A percentile compares a stretch with the other conserved stretches of the same genome.
phyloP scores from a whole-genome alignment of 2,888 invertebrate species.

The Hemistola chrysoprasaria region DNA sequence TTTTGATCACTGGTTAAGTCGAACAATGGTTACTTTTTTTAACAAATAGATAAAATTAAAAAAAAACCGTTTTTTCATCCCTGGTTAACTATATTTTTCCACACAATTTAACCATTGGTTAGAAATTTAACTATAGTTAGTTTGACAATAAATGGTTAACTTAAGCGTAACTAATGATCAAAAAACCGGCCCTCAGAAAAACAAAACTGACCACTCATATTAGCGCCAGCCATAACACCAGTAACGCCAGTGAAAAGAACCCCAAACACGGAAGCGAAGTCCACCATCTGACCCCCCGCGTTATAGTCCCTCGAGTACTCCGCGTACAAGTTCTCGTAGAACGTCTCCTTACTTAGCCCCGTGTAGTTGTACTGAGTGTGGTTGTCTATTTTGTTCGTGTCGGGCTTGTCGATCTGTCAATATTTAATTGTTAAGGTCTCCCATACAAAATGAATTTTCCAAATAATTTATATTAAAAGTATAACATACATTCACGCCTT shows the following conservation, averaged over 20 bases:
- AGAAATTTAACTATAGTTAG: too few species aligned
- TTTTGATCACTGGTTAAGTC: too few species aligned
- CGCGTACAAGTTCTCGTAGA: conserved; percentile 89
- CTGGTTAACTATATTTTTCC: too few species aligned
- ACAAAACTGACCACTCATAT: conserved; percentile 91
- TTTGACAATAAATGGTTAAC: too few species aligned
- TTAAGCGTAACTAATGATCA: not conserved
- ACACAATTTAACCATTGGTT: too few species aligned
- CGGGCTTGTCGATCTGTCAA: conserved; percentile 87
- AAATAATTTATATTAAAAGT: too few species aligned
- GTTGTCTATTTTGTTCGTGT: conserved; percentile 85
- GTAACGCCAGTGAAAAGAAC: conserved; percentile 99
- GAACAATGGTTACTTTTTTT: too few species aligned
- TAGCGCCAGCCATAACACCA: conserved; percentile 99
- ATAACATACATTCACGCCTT: too few species aligned
- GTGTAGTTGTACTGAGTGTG: conserved; percentile 85
- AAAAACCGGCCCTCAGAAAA: not conserved
- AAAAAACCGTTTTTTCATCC: too few species aligned
- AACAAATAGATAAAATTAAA: too few species aligned
- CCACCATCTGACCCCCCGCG: conserved; percentile 84
- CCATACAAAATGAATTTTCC: too few species aligned
- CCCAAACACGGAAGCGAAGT: conserved; percentile 97
- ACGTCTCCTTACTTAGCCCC: conserved; percentile 87
- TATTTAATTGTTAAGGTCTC: too few species aligned
- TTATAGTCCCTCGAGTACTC: conserved; percentile 91